phyloP scores from a whole-genome alignment of 2,888 invertebrate species.

The Caradrina clavipalpis region DNA sequence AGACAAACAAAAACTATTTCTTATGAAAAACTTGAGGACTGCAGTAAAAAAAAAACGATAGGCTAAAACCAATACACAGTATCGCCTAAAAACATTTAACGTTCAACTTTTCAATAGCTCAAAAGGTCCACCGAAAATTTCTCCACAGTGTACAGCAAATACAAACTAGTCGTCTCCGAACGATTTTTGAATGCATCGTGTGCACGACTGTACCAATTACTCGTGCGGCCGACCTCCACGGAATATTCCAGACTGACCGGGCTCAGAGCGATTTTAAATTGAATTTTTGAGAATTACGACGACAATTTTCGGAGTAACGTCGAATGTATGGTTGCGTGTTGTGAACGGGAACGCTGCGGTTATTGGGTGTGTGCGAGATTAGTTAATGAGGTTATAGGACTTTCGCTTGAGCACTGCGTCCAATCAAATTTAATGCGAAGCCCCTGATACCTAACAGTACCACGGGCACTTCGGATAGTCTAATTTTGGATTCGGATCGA shows the following conservation, averaged over 20 bases:
- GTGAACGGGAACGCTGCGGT: conserved; percentile 15
- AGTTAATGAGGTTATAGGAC: too few relatives aligned
- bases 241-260: conserved; percentile 74
- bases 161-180: conserved; percentile 47
- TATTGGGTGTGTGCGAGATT: too few relatives aligned
- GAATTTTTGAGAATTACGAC: conserved; percentile 81
- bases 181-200: conserved; percentile 81
- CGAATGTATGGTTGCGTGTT: conserved; percentile 59
- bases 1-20: too few relatives aligned
- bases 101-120: conserved; percentile 1
- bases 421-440: too few relatives aligned
- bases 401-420: too few relatives aligned
- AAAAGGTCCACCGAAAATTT: conserved; percentile 6
- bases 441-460: too few relatives aligned
- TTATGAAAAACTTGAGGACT: too few relatives aligned
- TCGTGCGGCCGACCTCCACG: conserved; percentile 68
- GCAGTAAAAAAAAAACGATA: background rate
- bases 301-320: conserved; percentile 75
- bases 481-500: too few relatives aligned
- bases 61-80: background rate
- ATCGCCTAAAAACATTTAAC: background rate
- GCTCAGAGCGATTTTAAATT: conserved; percentile 82
- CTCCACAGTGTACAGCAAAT: conserved; percentile 46
- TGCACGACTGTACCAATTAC: conserved; percentile 82
- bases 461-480: too few relatives aligned